Evolutionary conservation across 2,888 invertebrate genomes (phyloP), one percentile per base, ranked within the genome.

Genomic region (Eurois occulta): DNA sequence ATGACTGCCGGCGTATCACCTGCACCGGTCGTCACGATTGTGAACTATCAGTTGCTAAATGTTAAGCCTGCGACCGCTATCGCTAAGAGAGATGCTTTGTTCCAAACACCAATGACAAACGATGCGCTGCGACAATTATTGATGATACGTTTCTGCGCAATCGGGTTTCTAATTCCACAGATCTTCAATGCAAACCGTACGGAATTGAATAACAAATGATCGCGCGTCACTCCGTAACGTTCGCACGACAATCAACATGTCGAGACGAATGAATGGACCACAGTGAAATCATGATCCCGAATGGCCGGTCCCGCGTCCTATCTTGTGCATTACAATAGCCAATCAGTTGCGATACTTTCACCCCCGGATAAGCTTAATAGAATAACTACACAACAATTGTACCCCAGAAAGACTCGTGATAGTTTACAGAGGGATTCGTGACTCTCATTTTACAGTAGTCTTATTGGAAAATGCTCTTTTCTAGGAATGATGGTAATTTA

Each of bases 281-380:
- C 87, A 92, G 92, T 93, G 94, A 94, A 94, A 94, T 94, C 93
- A 93, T 92, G 94, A 91, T 95, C 95, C 95, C 94, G 95, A 95
- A 91, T 88, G 83, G 89, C 88, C 89, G 90, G 88, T 88, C 88
- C 87, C 87, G 91, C 91, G 91, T 43, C 43, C 94, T 91, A 92
- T 86, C 89, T 87, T 85, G 84, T 84, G 83, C 86, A 85, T 89
- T 86, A 95, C 95, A 95, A 96, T 95, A 90, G 93, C 90, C 95
- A 95, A 95, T 95, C 95, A 95, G 92, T 90, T 91, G 91, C 86
- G 87, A 91, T 93, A 95, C 96, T 96, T 96, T 96, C 95, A 95
- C 95, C 94, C 95, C 92, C 91, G 90, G 92, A 93, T 92, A 93
- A 93, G 92, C 92, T 93, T 95, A 95, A 96, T 94, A 93, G 93